Percentiles rank a stretch among this genome's conserved stretches.
These are phyloP conservation scores for Cantharis nigra DNA, from an alignment of 2,888 invertebrate genomes.

Conservation along the genomic window DNA sequence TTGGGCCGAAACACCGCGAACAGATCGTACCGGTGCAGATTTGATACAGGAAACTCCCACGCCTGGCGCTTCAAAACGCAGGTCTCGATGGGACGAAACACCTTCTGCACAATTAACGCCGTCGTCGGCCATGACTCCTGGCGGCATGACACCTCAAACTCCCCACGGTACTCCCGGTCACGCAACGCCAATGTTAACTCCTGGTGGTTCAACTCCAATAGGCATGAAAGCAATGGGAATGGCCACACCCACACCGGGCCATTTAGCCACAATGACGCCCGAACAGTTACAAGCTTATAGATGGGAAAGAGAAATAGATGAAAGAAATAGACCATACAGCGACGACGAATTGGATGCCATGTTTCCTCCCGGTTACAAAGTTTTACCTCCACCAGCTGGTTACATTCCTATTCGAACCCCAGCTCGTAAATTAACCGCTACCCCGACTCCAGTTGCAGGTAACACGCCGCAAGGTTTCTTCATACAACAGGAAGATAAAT, in stretches of 20 bases:
- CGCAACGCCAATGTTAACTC: slow-evolving; percentile 71
- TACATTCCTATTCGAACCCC: slow-evolving; percentile 73
- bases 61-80: slow-evolving; percentile 90
- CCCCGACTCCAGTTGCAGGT: slow-evolving; percentile 94
- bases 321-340: slow-evolving; percentile 92
- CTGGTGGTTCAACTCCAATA: slow-evolving; percentile 83
- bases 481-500: slow-evolving; percentile 89
- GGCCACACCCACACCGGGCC: slow-evolving; percentile 97
- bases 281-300: slow-evolving; percentile 97
- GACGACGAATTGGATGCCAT: slow-evolving; percentile 97
- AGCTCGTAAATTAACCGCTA: slow-evolving; percentile 95
- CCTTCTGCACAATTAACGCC: slow-evolving; percentile 69
- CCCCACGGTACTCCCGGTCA: slow-evolving; percentile 73
- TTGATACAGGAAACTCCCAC: slow-evolving; percentile 85
- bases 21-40: slow-evolving; percentile 77
- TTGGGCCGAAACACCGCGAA: slow-evolving; percentile 99
- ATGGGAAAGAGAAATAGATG: slow-evolving; percentile 99
- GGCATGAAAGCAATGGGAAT: slow-evolving; percentile 97
- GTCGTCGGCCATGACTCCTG: slow-evolving; percentile 64
- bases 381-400: slow-evolving; percentile 91
- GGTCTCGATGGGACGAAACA: slow-evolving; percentile 99
- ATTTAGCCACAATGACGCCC: slow-evolving; percentile 97
- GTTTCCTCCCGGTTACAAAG: slow-evolving; percentile 98
- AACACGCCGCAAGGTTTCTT: slow-evolving; percentile 89
- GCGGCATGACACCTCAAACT: slow-evolving; percentile 65